These are phyloP conservation scores for Phoenicopterus ruber DNA, from an alignment of 2,113 vertebrate species.

Conservation along the genomic window DNA sequence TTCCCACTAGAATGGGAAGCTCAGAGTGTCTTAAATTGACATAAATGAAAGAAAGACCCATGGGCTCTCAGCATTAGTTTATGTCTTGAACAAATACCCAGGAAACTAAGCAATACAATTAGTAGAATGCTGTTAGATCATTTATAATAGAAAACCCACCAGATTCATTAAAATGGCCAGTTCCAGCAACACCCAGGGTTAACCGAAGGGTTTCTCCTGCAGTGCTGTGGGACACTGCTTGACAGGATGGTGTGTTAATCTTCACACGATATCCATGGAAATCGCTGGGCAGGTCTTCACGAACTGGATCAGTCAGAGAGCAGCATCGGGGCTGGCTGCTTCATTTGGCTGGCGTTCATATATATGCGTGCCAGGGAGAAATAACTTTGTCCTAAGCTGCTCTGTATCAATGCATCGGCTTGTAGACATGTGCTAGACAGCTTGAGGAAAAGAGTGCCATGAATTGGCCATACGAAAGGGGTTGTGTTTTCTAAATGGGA, in stretches of 20 bases:
- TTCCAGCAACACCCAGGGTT: neutral
- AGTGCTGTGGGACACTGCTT: neutral
- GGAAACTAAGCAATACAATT: neutral
- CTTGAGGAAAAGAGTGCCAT: neutral
- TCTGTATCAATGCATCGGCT: neutral
- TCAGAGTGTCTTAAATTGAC: neutral
- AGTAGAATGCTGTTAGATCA: neutral
- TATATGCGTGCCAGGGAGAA: neutral
- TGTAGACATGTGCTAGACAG: conserved; percentile 22
- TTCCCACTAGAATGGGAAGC: neutral
- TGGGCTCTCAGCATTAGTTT: neutral
- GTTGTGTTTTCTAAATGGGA: neutral
- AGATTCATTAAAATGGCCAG: neutral
- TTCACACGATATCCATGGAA: neutral
- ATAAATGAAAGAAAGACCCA: neutral
- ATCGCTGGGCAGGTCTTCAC: neutral
- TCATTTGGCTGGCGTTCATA: neutral
- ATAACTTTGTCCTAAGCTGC: conserved; percentile 9
- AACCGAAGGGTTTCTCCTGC: neutral
- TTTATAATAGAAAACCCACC: neutral
- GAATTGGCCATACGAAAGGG: conserved; percentile 8
- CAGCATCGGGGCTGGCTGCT: neutral
- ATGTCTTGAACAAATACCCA: neutral
- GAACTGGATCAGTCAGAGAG: neutral
- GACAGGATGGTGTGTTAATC: neutral